phyloP scores from a whole-genome alignment of 2,797 vertebrate genomes.

The Hypotaenidia okinawae region DNA sequence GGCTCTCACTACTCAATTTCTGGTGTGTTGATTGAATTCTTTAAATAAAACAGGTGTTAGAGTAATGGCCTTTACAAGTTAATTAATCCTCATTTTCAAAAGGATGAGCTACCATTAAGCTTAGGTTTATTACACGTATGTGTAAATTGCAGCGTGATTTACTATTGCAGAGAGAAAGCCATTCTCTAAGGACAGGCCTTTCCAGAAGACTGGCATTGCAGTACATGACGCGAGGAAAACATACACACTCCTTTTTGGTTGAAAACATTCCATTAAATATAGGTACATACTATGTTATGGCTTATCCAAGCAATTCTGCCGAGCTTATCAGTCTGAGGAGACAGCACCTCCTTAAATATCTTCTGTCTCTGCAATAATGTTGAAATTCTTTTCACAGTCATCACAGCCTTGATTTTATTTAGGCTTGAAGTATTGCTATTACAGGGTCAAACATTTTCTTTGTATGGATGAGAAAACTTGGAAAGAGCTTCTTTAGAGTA shows the following conservation, averaged over 20 bases:
- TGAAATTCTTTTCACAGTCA: background rate
- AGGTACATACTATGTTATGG: background rate
- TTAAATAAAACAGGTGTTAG: conserved; percentile 68
- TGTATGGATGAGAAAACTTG: background rate
- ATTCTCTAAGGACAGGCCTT: background rate
- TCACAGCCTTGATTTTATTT: background rate
- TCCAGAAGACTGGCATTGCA: background rate
- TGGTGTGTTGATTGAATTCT: conserved; percentile 55
- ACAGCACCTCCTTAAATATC: background rate
- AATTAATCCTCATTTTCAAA: conserved; percentile 67
- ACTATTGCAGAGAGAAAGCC: background rate
- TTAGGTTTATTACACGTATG: background rate
- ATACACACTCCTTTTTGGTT: background rate
- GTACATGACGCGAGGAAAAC: background rate
- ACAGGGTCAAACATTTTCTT: background rate
- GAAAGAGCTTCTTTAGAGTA: background rate
- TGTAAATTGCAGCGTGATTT: conserved; percentile 23
- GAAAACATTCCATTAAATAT: background rate
- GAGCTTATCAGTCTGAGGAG: background rate
- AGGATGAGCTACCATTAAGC: conserved; percentile 10
- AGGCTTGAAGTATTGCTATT: background rate
- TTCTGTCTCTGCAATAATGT: background rate
- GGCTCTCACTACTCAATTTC: conserved; percentile 58
- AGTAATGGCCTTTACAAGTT: conserved; percentile 34
- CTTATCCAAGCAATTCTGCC: background rate